phyloP scores from a whole-genome alignment of 2,113 vertebrate species.

The Lamprotornis superbus region DNA sequence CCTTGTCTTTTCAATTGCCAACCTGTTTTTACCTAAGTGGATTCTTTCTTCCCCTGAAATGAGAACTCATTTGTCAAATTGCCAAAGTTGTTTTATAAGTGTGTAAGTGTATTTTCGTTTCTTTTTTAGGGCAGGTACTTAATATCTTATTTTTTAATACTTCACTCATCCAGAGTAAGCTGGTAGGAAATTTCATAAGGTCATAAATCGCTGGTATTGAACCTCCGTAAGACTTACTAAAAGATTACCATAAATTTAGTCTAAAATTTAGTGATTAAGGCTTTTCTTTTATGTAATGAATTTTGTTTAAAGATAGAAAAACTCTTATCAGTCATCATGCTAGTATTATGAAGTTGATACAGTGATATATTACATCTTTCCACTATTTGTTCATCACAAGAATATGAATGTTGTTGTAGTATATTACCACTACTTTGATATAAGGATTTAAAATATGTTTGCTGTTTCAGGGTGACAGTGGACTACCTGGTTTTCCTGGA shows the following conservation, averaged over 20 bases:
- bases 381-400: not conserved
- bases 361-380: not conserved
- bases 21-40: not conserved
- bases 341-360: not conserved
- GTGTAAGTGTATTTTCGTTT: not conserved
- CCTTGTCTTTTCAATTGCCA: not conserved
- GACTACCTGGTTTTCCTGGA: slow-evolving; percentile 87
- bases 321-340: not conserved
- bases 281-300: not conserved
- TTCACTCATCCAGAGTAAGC: not conserved
- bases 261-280: not conserved
- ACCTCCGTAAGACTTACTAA: not conserved
- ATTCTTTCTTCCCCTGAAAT: not conserved
- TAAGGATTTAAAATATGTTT: not conserved
- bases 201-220: not conserved
- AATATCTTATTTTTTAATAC: not conserved
- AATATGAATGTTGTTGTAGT: not conserved
- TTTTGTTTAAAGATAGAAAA: not conserved
- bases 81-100: not conserved
- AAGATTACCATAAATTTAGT: not conserved
- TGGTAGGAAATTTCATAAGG: not conserved
- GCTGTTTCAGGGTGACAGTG: slow-evolving; percentile 83
- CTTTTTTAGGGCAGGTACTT: not conserved
- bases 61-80: not conserved
- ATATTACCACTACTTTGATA: not conserved